Base-by-base conservation (phyloP, 2,888 invertebrate genomes). In the Meteorus colon region DNA sequence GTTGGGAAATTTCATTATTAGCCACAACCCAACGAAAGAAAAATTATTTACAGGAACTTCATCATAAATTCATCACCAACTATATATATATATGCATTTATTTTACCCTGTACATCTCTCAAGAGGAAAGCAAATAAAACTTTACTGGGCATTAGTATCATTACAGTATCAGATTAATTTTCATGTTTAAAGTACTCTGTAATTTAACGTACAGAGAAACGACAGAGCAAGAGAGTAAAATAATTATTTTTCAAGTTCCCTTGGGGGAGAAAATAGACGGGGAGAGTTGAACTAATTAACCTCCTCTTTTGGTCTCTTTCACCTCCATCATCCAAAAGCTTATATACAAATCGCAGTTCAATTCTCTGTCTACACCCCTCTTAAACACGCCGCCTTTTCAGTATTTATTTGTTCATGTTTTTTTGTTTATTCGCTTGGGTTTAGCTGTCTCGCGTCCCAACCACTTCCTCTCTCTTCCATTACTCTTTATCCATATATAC, bases 261-360 rank as follows among this genome's bases (percentile, higher is more conserved):
- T 69, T 63, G 45, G 48, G 48, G 60, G 41, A 41, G 41, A 41
- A 41, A 10, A 41, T 10, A n/a, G 48, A n/a, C n/a, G 6, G 62
- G 67, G 68, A 74, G 77, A 78, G 77, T 79, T 82, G 77, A 82
- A 79, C 77, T 81, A 82, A 83, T 84, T 82, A 84, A 84, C 82
- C 78, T 76, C 77, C 71, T 74, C 75, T 69, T 75, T 75, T 73
- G 77, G 72, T 60, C 59, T 75, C 51, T 68, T 75, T 63, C 77
- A 75, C 70, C 74, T 72, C 48, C 62, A 69, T 59, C 41, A 71
- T 71, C 27, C 62, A 71, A 59, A 27, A 51, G 51, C 24, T 71
- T 59, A 37, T 63, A 60, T 37, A 65, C 63, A 68, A 55, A 55
- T 67, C 60, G 65, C 19, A 29, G 69, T 68, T 67, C 41, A 34